Evolutionary conservation across 2,113 vertebrate genomes (phyloP).

Genomic region (Cygnus buccinator): DNA sequence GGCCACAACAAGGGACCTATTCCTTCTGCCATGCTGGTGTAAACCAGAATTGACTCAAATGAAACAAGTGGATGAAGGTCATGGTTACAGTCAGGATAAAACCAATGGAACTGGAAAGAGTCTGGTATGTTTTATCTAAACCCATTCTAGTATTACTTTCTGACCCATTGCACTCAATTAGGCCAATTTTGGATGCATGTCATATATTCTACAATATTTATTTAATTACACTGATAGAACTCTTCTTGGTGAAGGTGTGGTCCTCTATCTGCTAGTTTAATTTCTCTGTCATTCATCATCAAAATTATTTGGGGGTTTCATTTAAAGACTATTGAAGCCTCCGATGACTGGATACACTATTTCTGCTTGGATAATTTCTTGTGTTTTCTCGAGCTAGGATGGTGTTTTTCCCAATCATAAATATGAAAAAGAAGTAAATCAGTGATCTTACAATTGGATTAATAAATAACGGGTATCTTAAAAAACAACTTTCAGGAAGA

Average conservation of each 20-base stretch:
- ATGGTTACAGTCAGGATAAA: neutral
- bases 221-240: neutral
- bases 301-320: neutral
- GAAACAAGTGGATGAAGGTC: neutral
- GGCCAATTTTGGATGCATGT: neutral
- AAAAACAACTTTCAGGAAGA: constrained; percentile 12
- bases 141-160: neutral
- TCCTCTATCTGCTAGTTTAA: neutral
- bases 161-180: neutral
- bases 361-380: neutral
- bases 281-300: constrained; percentile 4
- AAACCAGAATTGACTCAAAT: constrained; percentile 4
- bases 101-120: neutral
- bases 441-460: neutral
- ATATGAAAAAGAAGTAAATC: constrained; percentile 30
- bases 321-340: neutral
- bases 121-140: neutral
- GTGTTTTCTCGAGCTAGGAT: neutral
- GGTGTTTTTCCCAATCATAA: neutral
- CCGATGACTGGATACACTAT: neutral
- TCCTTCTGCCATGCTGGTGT: neutral
- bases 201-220: neutral
- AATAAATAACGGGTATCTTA: constrained; percentile 31
- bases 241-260: neutral
- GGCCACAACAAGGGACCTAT: neutral